Base-by-base conservation (phyloP, 2,113 vertebrate genomes). In the Leuciscus idus region DNA sequence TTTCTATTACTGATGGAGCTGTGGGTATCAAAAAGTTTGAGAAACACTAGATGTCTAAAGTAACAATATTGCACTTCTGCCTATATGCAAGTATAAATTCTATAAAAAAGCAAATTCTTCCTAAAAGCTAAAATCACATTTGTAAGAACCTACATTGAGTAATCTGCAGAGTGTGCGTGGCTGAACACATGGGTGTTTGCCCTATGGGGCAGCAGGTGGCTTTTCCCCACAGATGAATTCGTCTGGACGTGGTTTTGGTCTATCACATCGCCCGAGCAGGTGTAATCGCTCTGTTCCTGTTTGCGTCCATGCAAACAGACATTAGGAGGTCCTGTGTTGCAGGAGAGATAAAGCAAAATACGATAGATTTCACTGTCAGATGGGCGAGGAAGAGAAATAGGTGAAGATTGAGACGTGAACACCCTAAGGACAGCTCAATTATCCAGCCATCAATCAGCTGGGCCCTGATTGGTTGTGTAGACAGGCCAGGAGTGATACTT, bases 371-470 rank as follows among this genome's bases (percentile, higher is more conserved):
- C 90, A 84, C 68, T 73, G 90, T 79, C 86, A 90, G 91, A 90
- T 92, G 50, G 57, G 28, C 21, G 68, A 82, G 21, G 57, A 4
- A 73, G 87, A 87, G 81, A 86, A 86, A 87, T 84, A 43, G 78
- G 84, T 80, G 61, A 52, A 82, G 88, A 88, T 86, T 87, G 90
- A 90, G 93, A 93, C 92, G 92, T 93, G 92, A 89, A 92, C 92
- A 89, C 92, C 90, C 87, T 36, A 43, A 91, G 48, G 92, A 94
- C 91, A 93, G 92, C 91, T 95, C 93, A 93, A 94, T 95, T 95
- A 95, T 92, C 92, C 87, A 64, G 90, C 90, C 93, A 93, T 94
- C 93, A 93, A 92, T 94, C 93, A 93, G 90, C 86, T 23, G 85
- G 87, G 90, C 84, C 87, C 92, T 90, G 92, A 94, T 92, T 92